phyloP scores from a whole-genome alignment of 2,113 vertebrate genomes.

The Tonatia bakeri region DNA sequence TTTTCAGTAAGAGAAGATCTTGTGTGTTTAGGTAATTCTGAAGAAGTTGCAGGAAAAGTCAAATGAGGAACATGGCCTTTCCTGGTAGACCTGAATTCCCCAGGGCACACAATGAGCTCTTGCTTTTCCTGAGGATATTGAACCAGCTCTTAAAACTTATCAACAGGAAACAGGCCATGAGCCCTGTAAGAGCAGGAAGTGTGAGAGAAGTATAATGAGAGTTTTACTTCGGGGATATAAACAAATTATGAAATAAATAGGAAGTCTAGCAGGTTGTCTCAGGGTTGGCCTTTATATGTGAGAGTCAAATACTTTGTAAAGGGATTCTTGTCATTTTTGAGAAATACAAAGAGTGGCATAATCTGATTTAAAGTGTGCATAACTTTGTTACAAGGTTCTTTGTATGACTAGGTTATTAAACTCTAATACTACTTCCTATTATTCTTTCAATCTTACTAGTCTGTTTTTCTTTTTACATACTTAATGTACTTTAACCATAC shows the following conservation, averaged over 20 bases:
- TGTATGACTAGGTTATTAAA: not conserved
- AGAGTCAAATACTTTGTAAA: not conserved
- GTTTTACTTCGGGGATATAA: constrained; percentile 3
- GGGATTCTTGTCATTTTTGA: not conserved
- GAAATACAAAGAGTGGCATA: not conserved
- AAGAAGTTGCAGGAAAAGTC: constrained; percentile 18
- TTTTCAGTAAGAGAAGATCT: not conserved
- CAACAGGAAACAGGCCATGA: constrained; percentile 70
- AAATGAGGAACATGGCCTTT: not conserved
- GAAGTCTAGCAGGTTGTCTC: not conserved
- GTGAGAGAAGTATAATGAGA: not conserved
- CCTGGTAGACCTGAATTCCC: constrained; percentile 18
- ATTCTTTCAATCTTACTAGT: not conserved
- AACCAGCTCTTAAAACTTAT: constrained; percentile 59
- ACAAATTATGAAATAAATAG: not conserved
- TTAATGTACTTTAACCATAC: not conserved
- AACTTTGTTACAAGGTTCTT: not conserved
- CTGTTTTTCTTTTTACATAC: not conserved
- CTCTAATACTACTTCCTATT: not conserved
- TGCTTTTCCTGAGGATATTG: constrained; percentile 68
- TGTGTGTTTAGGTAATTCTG: not conserved
- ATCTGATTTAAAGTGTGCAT: not conserved
- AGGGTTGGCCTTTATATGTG: not conserved
- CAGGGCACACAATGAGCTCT: constrained; percentile 38
- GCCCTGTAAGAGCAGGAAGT: constrained; percentile 62